Percentiles rank a stretch among this genome's conserved stretches.
Evolutionary conservation across 2,797 vertebrate genomes (phyloP).

Genomic region (Setipinna tenuifilis): DNA sequence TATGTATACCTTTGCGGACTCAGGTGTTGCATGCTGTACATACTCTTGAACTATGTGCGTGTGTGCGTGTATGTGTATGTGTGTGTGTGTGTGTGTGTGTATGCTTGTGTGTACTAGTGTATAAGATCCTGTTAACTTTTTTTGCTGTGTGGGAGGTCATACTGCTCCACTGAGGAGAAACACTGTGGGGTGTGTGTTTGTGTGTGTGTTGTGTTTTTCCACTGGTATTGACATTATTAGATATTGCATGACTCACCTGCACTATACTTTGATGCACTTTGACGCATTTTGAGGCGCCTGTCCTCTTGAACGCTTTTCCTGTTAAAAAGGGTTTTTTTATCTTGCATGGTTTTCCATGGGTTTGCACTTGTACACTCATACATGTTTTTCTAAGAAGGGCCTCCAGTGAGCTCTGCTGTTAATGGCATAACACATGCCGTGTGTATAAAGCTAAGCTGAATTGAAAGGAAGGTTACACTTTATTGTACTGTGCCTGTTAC

Average conservation of each 20-base stretch:
- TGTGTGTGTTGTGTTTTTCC: neutral
- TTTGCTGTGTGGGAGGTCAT: neutral
- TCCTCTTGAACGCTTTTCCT: neutral
- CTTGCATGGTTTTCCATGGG: neutral
- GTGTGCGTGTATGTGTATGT: constrained; percentile 14
- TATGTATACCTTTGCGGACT: constrained; percentile 44
- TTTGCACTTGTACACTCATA: neutral
- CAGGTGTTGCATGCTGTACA: neutral
- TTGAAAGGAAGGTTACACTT: too few relatives aligned
- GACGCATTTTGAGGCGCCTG: neutral
- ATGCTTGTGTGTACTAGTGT: neutral
- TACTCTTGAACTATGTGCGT: neutral
- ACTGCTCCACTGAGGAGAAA: neutral
- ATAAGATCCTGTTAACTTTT: neutral
- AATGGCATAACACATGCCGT: too few relatives aligned
- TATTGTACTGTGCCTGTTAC: too few relatives aligned
- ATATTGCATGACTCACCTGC: neutral
- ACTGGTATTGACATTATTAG: constrained; percentile 2
- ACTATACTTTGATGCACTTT: neutral
- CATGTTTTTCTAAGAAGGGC: neutral
- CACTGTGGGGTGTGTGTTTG: neutral
- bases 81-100: constrained; percentile 31
- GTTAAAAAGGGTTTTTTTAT: neutral
- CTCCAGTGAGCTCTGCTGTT: too few relatives aligned
- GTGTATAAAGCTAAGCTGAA: too few relatives aligned